Evolutionary conservation across 2,797 vertebrate species (phyloP).

Genomic region (Hozukius guyotensis): DNA sequence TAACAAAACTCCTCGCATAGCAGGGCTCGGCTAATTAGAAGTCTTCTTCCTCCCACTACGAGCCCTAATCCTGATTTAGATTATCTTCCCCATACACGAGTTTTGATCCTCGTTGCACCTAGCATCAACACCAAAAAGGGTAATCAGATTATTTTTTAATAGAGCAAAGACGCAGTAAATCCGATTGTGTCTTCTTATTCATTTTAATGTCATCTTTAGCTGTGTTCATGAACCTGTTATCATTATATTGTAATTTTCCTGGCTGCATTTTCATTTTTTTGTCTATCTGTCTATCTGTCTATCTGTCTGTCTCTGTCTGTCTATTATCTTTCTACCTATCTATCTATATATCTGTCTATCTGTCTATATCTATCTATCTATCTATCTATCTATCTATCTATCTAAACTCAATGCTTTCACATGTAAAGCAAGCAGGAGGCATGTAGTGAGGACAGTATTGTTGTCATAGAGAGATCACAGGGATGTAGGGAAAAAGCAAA

Average conservation of each 20-base stretch:
- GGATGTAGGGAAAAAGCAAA: not conserved
- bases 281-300: too few species aligned
- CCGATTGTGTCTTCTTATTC: not conserved
- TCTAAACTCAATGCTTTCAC: not conserved
- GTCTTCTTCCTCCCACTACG: constrained; percentile 26
- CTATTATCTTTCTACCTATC: too few species aligned
- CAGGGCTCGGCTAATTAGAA: constrained; percentile 37
- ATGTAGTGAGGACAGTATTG: not conserved
- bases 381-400: too few species aligned
- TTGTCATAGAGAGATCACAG: not conserved
- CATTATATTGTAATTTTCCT: too few species aligned
- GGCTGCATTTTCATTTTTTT: too few species aligned
- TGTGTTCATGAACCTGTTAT: not conserved
- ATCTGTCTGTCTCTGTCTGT: too few species aligned
- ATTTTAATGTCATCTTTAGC: not conserved
- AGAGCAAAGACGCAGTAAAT: constrained; percentile 28
- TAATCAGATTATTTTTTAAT: constrained; percentile 33
- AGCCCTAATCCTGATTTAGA: constrained; percentile 39
- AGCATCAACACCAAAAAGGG: constrained; percentile 1
- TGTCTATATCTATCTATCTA: too few species aligned
- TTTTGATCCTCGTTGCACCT: constrained; percentile 2
- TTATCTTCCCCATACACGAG: not conserved
- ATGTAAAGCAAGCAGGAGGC: not conserved
- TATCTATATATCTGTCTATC: too few species aligned
- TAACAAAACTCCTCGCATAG: constrained; percentile 18